Evolutionary conservation across 1,140 invertebrate genomes (phyloP).

Genomic region (Andrena cerasifolii): DNA sequence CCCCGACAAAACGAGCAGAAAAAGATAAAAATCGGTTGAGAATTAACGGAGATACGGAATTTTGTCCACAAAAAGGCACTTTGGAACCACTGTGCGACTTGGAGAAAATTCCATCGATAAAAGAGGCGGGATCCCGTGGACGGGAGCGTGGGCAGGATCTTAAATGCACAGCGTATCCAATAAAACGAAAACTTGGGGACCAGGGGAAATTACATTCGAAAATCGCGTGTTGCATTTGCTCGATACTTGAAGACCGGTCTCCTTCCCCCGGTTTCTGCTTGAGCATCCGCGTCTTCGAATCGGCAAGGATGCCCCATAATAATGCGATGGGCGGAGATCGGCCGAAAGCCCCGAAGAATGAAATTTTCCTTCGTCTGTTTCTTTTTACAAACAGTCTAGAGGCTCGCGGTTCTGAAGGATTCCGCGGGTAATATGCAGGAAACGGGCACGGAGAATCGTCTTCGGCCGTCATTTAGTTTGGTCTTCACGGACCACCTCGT

Average conservation of each 20-base stretch:
- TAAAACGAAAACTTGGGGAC: not conserved
- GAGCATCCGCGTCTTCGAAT: slow-evolving; percentile 1
- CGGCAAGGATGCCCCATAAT: slow-evolving; percentile 25
- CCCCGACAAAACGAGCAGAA: too few species aligned
- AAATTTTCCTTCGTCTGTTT: slow-evolving; percentile 33
- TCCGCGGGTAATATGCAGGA: slow-evolving; percentile 54
- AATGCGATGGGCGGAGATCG: not conserved
- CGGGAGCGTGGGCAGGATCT: not conserved
- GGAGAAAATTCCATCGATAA: slow-evolving; percentile 3
- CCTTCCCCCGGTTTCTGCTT: not conserved
- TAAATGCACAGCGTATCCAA: slow-evolving; percentile 26
- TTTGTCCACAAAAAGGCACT: too few species aligned
- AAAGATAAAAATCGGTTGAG: too few species aligned
- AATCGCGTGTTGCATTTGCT: slow-evolving; percentile 44
- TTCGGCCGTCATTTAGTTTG: slow-evolving; percentile 63
- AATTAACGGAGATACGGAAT: too few species aligned
- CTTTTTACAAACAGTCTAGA: not conserved
- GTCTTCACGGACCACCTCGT: slow-evolving; percentile 68
- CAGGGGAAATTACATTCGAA: slow-evolving; percentile 37
- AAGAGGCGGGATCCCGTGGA: not conserved
- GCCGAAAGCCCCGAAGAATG: slow-evolving; percentile 36
- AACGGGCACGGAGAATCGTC: slow-evolving; percentile 34
- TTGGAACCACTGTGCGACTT: too few species aligned
- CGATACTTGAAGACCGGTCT: slow-evolving; percentile 32
- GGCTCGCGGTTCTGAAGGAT: slow-evolving; percentile 25